phyloP scores from a whole-genome alignment of 2,113 vertebrate species.

The Chaenocephalus aceratus region DNA sequence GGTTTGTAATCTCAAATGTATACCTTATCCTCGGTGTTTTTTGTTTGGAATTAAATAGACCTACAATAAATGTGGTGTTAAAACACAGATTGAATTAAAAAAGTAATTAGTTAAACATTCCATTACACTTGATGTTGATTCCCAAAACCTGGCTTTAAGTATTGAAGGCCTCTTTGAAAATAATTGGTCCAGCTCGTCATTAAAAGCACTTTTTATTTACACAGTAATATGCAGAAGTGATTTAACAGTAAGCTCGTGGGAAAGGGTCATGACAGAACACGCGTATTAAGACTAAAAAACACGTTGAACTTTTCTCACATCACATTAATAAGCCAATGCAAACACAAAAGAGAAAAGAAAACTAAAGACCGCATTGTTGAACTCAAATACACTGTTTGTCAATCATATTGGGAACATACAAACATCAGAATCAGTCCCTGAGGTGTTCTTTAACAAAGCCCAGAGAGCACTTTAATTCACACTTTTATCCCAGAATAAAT shows the following conservation, averaged over 20 bases:
- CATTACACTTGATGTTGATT: neutral
- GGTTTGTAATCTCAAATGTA: too few species aligned
- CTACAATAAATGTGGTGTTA: too few species aligned
- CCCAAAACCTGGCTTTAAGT: neutral
- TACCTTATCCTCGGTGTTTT: too few species aligned
- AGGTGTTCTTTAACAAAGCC: constrained; percentile 40
- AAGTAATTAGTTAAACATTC: neutral
- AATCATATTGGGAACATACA: constrained; percentile 25
- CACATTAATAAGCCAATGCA: constrained; percentile 4
- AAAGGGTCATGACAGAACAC: constrained; percentile 15
- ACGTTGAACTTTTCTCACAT: constrained; percentile 1
- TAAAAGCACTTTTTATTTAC: constrained; percentile 72
- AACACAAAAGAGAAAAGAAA: neutral
- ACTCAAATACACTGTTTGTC: constrained; percentile 23
- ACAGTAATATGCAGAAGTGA: constrained; percentile 52
- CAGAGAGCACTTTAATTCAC: neutral
- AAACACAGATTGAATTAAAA: neutral
- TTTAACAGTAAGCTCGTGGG: constrained; percentile 26
- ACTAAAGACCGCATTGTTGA: neutral
- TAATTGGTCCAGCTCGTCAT: constrained; percentile 6
- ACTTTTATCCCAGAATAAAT: neutral
- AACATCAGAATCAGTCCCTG: constrained; percentile 62
- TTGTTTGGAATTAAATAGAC: too few species aligned
- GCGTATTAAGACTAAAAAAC: constrained; percentile 10
- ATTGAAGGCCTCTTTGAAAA: neutral